Evolutionary conservation across 2,888 invertebrate species (phyloP), one percentile per base, ranked within the genome.

Genomic region (Pandemis corylana): DNA sequence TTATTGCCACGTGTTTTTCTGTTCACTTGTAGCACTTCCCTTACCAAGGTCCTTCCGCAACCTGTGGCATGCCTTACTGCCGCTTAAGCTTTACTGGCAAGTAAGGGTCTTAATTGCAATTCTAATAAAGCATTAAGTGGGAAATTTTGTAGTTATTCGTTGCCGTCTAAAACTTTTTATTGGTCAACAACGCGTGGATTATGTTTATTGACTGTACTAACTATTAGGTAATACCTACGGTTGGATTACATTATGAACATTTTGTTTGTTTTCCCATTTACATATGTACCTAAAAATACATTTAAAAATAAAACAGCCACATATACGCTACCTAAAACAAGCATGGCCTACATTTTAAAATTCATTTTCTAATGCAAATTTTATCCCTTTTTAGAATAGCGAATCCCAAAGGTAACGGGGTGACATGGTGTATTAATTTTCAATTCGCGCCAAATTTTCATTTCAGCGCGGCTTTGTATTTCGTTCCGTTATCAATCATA

Each of bases 401-500:
- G 12, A 12, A 59, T 59, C 28, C 13, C 46, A 6, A 46, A 59
- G 28, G 46, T 61, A 61, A 46, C n/a, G 28, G 46, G 2, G 13
- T 59, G 12, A 66, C 28, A 51, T n/a, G n/a, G 41, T 7, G n/a
- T 41, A 53, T 36, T 20, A 41, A 56, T 56, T 59, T 72, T 42
- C n/a, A 65, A 65, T 73, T 59, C 59, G 65, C 65, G 59, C 61
- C 59, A 65, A 41, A 65, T 69, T 51, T 59, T 59, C 61, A 59
- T 15, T 68, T 51, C 44, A 44, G 56, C 62, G 56, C 41, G 46
- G 49, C 49, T 61, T 70, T 62, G 61, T 49, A 53, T 61, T 61
- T 44, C 41, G 73, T 51, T 65, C 44, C 13, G 66, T 67, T 71
- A 71, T 66, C 66, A 71, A 75, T 75, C 70, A 64, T 59, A 61